Evolutionary conservation across 2,113 vertebrate genomes (phyloP).

Genomic region (Aplodontia rufa): DNA sequence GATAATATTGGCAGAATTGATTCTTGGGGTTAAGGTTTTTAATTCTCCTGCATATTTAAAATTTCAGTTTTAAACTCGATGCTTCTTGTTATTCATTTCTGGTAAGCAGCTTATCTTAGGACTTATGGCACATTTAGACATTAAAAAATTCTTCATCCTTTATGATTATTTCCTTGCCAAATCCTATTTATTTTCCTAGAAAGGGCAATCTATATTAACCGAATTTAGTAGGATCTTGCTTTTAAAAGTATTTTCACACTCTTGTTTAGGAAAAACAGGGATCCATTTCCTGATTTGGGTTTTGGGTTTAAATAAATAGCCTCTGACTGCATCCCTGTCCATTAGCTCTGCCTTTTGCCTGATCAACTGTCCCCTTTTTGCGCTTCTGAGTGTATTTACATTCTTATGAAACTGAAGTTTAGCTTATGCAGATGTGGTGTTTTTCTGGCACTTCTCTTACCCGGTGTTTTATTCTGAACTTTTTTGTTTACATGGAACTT

Average conservation of each 20-base stretch:
- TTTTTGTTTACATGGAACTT: constrained; percentile 33
- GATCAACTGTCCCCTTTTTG: neutral
- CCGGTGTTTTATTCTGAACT: neutral
- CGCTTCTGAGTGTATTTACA: neutral
- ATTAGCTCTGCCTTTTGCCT: neutral
- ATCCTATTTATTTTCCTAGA: neutral
- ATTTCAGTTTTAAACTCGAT: neutral
- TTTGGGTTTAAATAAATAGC: neutral
- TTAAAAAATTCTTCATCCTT: neutral
- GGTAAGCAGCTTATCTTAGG: neutral
- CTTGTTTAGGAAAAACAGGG: neutral
- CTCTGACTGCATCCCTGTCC: neutral
- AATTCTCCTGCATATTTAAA: neutral
- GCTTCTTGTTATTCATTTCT: neutral
- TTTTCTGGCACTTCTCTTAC: neutral
- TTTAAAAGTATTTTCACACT: neutral
- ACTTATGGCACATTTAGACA: neutral
- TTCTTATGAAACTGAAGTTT: neutral
- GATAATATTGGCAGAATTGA: neutral
- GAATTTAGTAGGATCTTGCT: neutral
- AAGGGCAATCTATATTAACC: neutral
- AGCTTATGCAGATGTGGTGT: neutral
- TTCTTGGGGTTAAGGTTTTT: neutral
- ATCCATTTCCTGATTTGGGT: neutral
- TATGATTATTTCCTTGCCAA: neutral